Conservation (phyloP, 2,888 invertebrate genomes). For the Synergus itoensis region DNA sequence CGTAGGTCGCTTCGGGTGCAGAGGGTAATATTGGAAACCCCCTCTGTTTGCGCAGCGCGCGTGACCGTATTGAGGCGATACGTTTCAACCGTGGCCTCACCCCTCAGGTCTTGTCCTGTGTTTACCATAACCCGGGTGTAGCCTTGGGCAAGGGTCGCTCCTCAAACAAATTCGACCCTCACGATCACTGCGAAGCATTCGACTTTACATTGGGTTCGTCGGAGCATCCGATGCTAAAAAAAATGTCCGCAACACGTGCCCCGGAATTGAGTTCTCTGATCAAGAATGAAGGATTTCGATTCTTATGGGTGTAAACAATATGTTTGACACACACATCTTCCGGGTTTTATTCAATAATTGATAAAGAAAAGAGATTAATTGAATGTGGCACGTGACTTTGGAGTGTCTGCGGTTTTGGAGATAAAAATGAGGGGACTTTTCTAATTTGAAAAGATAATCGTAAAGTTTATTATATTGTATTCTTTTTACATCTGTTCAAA, state of each 20-base stretch:
- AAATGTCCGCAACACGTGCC: constrained; percentile 26
- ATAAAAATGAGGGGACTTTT: background rate
- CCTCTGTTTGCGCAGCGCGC: constrained; percentile 74
- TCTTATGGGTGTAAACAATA: constrained; percentile 15
- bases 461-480: no score
- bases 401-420: background rate
- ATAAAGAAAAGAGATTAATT: background rate
- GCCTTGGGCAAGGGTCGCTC: constrained; percentile 72
- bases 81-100: constrained; percentile 65
- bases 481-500: background rate
- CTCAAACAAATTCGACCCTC: constrained; percentile 73
- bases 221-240: constrained; percentile 39
- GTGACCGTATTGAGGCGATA: constrained; percentile 74
- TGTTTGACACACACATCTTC: background rate
- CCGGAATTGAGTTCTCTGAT: constrained; percentile 35
- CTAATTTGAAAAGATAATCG: no score
- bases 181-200: constrained; percentile 49
- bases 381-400: background rate
- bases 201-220: constrained; percentile 52
- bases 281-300: constrained; percentile 21
- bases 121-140: constrained; percentile 69
- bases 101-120: constrained; percentile 55
- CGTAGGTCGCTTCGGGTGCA: constrained; percentile 52
- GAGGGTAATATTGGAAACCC: constrained; percentile 73
- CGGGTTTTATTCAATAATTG: constrained; percentile 6